Percentiles rank a stretch among this genome's conserved stretches.
These are phyloP conservation scores for Drosophila affinis DNA, from an alignment of 2,888 invertebrate species.

Conservation along the genomic window DNA sequence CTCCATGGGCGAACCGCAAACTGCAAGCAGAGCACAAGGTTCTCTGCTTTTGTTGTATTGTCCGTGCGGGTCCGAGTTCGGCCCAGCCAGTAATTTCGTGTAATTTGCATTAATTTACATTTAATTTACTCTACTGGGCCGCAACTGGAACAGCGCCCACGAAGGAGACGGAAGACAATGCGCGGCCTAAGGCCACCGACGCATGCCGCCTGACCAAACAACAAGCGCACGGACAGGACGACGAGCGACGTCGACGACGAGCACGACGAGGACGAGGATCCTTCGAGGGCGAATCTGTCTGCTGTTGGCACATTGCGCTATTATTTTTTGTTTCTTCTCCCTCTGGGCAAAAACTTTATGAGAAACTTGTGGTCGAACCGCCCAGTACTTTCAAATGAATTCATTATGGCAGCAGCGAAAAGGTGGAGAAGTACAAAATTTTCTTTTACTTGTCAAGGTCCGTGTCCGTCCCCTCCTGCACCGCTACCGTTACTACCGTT, in stretches of 20 bases:
- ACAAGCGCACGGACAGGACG: constrained; percentile 8
- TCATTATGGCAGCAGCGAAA: constrained; percentile 58
- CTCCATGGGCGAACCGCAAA: constrained; percentile 26
- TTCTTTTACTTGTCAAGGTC: constrained; percentile 54
- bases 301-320: constrained; percentile 20
- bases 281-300: constrained; percentile 40
- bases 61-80: constrained; percentile 32
- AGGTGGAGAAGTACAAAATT: constrained; percentile 39
- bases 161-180: constrained; percentile 22
- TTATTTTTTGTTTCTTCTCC: constrained; percentile 20
- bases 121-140: constrained; percentile 63
- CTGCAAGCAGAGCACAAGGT: constrained; percentile 27
- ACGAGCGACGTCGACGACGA: no score
- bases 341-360: constrained; percentile 36
- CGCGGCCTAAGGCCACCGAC: constrained; percentile 64
- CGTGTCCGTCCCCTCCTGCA: constrained; percentile 8
- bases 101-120: constrained; percentile 80
- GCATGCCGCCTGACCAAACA: constrained; percentile 58
- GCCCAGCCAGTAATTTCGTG: constrained; percentile 63
- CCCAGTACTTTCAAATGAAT: constrained; percentile 62
- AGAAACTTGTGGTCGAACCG: constrained; percentile 52
- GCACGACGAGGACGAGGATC: constrained; percentile 48
- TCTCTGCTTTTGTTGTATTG: constrained; percentile 36
- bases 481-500: not conserved
- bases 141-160: constrained; percentile 8